phyloP scores from a whole-genome alignment of 1,140 invertebrate genomes.

The Meteorus sp. region DNA sequence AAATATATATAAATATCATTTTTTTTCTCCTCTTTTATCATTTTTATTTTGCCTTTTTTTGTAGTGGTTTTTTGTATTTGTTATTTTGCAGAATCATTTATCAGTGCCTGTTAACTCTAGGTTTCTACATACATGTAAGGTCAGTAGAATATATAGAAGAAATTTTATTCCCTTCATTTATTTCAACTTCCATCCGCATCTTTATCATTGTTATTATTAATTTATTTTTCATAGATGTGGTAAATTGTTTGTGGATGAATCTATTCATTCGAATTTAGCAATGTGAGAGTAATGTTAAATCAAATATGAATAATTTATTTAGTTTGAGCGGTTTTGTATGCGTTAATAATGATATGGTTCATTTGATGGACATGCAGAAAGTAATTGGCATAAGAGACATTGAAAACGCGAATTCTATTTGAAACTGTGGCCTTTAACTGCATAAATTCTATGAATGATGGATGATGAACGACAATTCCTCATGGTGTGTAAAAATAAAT shows the following conservation, averaged over 20 bases:
- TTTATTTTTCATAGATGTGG: too few species aligned
- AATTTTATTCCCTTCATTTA: conserved; percentile 40
- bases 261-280: too few species aligned
- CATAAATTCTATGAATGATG: not conserved
- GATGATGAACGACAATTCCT: not conserved
- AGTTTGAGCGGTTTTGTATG: too few species aligned
- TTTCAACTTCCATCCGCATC: conserved; percentile 30
- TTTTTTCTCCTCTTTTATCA: conserved; percentile 14
- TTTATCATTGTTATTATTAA: not conserved
- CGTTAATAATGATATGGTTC: too few species aligned
- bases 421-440: too few species aligned
- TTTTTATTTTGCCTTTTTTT: conserved; percentile 65
- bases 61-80: conserved; percentile 65
- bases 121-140: conserved; percentile 79
- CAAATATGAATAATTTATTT: too few species aligned
- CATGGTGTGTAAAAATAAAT: conserved; percentile 5
- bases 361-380: too few species aligned
- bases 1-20: conserved; percentile 1
- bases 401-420: too few species aligned
- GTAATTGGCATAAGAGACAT: too few species aligned
- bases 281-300: too few species aligned
- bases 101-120: conserved; percentile 83
- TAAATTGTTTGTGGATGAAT: too few species aligned
- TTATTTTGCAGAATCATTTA: conserved; percentile 85
- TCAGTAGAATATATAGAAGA: conserved; percentile 58